Conservation (phyloP, 2,888 invertebrate genomes). For the Sphecodes monilicornis region DNA sequence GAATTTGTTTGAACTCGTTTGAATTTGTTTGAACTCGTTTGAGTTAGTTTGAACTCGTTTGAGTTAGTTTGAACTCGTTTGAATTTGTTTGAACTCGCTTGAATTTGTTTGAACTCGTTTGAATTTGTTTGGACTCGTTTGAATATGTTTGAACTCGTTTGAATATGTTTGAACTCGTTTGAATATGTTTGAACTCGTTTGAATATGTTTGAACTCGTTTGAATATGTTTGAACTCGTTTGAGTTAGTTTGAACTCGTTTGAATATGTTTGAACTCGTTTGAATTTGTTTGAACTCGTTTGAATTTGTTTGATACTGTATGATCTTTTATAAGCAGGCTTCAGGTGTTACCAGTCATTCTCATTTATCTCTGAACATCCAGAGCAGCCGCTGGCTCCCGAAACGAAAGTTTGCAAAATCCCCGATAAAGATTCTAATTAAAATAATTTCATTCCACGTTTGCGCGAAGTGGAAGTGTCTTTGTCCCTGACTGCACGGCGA, state of each 20-base stretch:
- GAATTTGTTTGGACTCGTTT: no score
- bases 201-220: not conserved
- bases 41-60: no score
- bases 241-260: no score
- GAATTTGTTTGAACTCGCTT: not conserved
- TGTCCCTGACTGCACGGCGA: not conserved
- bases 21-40: not conserved
- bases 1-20: no score
- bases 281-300: no score
- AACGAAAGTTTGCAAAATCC: not conserved
- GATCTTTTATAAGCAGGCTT: no score
- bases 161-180: no score
- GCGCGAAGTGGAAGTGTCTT: not conserved
- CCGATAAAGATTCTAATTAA: not conserved
- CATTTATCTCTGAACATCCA: not conserved
- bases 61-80: no score
- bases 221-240: no score
- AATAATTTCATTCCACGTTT: not conserved
- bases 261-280: no score
- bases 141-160: not conserved
- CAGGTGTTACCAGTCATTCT: not conserved
- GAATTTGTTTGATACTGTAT: not conserved
- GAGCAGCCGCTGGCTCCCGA: not conserved
- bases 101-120: no score
- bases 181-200: no score